Evolutionary conservation across 2,888 invertebrate species (phyloP).

Genomic region (Julus scanicus): DNA sequence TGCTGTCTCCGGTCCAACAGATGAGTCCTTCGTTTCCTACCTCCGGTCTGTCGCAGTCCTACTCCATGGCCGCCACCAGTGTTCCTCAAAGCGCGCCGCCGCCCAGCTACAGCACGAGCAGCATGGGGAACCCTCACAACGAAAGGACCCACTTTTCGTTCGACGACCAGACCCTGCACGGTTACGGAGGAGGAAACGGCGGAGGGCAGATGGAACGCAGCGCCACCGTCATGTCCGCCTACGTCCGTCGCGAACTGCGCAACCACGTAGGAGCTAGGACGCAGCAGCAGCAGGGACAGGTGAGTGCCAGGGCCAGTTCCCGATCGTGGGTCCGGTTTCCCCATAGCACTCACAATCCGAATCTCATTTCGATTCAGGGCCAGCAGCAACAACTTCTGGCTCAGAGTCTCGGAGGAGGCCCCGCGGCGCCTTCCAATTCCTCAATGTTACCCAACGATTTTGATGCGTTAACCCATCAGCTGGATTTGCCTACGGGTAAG

Average conservation of each 20-base stretch:
- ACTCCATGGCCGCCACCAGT: constrained; percentile 47
- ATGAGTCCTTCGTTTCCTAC: constrained; percentile 59
- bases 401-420: constrained; percentile 46
- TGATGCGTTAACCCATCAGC: constrained; percentile 55
- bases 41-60: constrained; percentile 50
- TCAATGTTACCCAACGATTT: constrained; percentile 52
- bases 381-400: constrained; percentile 50
- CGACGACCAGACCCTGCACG: constrained; percentile 57
- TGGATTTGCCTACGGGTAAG: constrained; percentile 56
- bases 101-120: constrained; percentile 55
- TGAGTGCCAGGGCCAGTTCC: background rate
- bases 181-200: constrained; percentile 44
- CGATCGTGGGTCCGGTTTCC: background rate
- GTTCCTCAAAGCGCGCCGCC: constrained; percentile 58
- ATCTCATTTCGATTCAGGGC: constrained; percentile 37
- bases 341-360: background rate
- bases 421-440: background rate
- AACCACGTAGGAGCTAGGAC: constrained; percentile 88
- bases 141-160: constrained; percentile 58
- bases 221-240: constrained; percentile 73
- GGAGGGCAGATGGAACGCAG: constrained; percentile 48
- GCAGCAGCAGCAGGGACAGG: constrained; percentile 65
- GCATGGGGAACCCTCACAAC: constrained; percentile 37
- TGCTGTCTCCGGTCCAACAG: constrained; percentile 62
- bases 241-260: constrained; percentile 89